Percentiles rank a stretch among this genome's conserved stretches.
phyloP scores from a whole-genome alignment of 2,113 vertebrate species.

The Cervus canadensis region DNA sequence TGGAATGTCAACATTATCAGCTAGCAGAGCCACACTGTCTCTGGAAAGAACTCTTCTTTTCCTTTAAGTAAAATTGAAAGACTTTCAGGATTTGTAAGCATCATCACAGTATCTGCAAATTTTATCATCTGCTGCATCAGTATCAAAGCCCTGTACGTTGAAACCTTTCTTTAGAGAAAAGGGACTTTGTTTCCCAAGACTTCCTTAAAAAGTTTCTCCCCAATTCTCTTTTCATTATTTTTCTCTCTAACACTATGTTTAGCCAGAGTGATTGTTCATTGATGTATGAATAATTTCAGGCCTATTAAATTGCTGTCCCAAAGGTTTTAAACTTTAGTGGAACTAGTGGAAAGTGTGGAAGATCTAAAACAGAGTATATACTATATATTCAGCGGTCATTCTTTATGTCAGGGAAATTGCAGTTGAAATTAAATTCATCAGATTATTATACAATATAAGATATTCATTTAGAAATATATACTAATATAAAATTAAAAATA shows the following conservation, averaged over 20 bases:
- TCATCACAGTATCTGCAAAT: background rate
- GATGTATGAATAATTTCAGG: background rate
- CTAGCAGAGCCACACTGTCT: background rate
- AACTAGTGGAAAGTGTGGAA: background rate
- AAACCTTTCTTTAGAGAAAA: background rate
- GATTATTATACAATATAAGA: background rate
- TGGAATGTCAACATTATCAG: background rate
- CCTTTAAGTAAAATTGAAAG: background rate
- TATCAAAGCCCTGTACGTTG: background rate
- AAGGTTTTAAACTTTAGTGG: background rate
- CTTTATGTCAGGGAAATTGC: background rate
- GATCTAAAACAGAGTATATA: background rate
- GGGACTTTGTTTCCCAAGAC: background rate
- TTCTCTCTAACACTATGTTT: background rate
- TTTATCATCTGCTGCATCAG: background rate
- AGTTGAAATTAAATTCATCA: background rate
- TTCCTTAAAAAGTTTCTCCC: background rate
- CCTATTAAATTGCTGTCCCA: background rate
- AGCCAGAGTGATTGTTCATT: background rate
- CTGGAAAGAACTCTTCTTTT: background rate
- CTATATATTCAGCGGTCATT: background rate
- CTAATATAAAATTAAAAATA: background rate
- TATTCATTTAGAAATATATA: background rate
- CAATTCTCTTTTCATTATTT: background rate
- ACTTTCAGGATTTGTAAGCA: background rate